Evolutionary conservation across 2,888 invertebrate genomes (phyloP), one percentile per base, ranked within the genome.

Genomic region (Pachymerium ferrugineum): DNA sequence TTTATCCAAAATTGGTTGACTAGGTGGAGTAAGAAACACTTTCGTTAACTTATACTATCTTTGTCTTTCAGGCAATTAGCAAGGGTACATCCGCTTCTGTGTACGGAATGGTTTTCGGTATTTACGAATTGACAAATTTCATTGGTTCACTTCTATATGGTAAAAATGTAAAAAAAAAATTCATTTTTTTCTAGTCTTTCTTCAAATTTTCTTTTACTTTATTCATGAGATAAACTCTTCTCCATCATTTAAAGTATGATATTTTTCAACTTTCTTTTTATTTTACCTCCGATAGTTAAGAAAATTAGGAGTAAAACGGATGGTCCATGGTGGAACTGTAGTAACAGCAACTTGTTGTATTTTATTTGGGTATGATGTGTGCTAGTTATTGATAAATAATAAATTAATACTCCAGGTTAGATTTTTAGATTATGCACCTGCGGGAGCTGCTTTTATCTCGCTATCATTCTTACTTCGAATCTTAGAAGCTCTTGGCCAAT

Each of bases 101-200:
- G 80, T 93, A 92, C 81, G 94, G 94, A 0, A 85, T 93, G 77
- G 93, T 94, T 0, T 94, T 94, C 81, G 94, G 94, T 0, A 86
- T 92, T 47, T 94, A 93, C 82, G 92, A 94, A 81, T 84, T 94
- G 74, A 88, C 90, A 25, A 92, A 92, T 73, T 93, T 93, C 82
- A 80, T 93, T 31, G 87, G 91, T 75, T 92, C 92, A 77, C 93
- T 93, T 0, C 79, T 93, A n/a, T 93, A 92, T 80, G 70, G 70
- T 1, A 70, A 35, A 70, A 19, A 70, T 70, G 70, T 70, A 70
- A 31, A 33, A 38, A 3, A 12, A 38, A 38, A 12, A 4, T 38
- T 38, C 16, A 38, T 8, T 38, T 38, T 3, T 33, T 33, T 38
- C 16, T n/a, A 4, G 16, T 38, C 14, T n/a, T n/a, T n/a, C n/a